These are phyloP conservation scores for Drosophila paulistorum DNA, from an alignment of 1,140 invertebrate genomes.

Conservation along the genomic window DNA sequence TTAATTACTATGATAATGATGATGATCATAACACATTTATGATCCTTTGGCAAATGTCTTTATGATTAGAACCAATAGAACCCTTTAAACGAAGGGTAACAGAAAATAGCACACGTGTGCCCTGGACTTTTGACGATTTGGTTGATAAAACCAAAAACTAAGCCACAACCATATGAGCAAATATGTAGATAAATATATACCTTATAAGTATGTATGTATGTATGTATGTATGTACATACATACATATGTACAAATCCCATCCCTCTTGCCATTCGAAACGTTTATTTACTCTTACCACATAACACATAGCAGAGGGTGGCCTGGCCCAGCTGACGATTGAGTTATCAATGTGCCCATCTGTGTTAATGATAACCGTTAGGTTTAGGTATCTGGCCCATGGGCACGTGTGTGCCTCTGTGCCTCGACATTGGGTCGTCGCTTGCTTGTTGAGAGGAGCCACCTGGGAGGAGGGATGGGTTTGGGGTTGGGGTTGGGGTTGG, in stretches of 20 bases:
- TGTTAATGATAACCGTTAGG: constrained; percentile 52
- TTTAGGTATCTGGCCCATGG: constrained; percentile 21
- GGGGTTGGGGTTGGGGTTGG: no score
- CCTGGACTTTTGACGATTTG: constrained; percentile 18
- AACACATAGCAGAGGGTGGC: not conserved
- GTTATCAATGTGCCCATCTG: constrained; percentile 58
- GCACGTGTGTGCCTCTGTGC: constrained; percentile 10
- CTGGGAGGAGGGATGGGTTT: not conserved
- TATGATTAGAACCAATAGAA: not conserved
- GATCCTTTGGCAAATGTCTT: no score
- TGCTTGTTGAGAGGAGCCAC: constrained; percentile 1
- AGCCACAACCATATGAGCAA: constrained; percentile 44
- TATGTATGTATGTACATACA: not conserved
- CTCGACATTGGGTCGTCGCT: not conserved
- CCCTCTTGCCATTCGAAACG: not conserved
- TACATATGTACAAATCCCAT: not conserved
- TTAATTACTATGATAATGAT: no score
- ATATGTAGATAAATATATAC: constrained; percentile 31
- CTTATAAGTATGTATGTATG: not conserved
- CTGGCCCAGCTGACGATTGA: constrained; percentile 46
- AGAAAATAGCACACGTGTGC: constrained; percentile 5
- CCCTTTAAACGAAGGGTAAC: not conserved
- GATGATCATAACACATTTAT: no score
- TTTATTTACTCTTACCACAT: constrained; percentile 27
- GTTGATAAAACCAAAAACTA: constrained; percentile 45